Conservation (phyloP, 2,888 invertebrate genomes). For the Volucella zonaria region DNA sequence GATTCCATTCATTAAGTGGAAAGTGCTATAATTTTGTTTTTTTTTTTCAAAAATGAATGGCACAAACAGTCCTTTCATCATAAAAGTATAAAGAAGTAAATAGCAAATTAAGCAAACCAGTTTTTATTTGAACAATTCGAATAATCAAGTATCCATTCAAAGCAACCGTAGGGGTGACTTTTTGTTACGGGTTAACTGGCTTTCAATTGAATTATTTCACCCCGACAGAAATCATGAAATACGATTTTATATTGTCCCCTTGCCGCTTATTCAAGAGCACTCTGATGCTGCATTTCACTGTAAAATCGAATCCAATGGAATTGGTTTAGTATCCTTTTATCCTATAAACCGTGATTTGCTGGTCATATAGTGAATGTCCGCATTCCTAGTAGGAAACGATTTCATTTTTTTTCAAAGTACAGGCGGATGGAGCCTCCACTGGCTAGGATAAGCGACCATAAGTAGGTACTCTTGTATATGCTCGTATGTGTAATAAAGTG, state of each 20-base stretch:
- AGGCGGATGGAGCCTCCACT: neutral
- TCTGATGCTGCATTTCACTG: slow-evolving; percentile 33
- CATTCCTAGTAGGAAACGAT: neutral
- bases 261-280: slow-evolving; percentile 2
- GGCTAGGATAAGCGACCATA: neutral
- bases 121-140: neutral
- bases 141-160: slow-evolving; percentile 9
- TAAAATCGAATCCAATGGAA: slow-evolving; percentile 53
- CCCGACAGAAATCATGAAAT: slow-evolving; percentile 15
- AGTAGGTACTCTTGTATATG: neutral
- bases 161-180: neutral
- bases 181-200: slow-evolving; percentile 2
- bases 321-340: slow-evolving; percentile 59
- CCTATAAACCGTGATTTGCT: slow-evolving; percentile 58
- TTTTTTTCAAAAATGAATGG: neutral
- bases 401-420: neutral
- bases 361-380: slow-evolving; percentile 38
- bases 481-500: slow-evolving; percentile 4
- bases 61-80: neutral
- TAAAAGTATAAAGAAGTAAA: no score
- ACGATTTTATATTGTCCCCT: slow-evolving; percentile 27
- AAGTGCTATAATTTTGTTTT: no score
- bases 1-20: no score
- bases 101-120: no score
- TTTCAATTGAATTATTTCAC: slow-evolving; percentile 2